A percentile compares a stretch with the other conserved stretches of the same genome.
Conservation (phyloP, 2,888 invertebrate species). For the Netelia melanura region DNA sequence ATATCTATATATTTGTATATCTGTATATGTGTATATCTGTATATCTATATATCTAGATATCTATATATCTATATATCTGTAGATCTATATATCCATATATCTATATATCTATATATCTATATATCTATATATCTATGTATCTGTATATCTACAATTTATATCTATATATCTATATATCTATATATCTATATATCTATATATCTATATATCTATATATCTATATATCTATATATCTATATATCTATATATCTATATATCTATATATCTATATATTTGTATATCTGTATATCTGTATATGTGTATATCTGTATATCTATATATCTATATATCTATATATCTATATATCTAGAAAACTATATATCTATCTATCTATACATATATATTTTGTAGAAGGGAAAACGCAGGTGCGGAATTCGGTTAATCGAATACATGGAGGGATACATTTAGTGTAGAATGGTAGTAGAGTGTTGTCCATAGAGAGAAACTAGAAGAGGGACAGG, state of each 20-base stretch:
- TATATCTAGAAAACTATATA: neutral
- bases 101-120: neutral
- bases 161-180: slow-evolving; percentile 16
- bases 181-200: too few relatives aligned
- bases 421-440: slow-evolving; percentile 60
- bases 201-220: too few relatives aligned
- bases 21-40: too few relatives aligned
- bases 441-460: slow-evolving; percentile 37
- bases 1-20: too few relatives aligned
- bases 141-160: neutral
- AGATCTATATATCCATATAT: neutral
- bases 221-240: too few relatives aligned
- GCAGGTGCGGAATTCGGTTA: slow-evolving; percentile 59
- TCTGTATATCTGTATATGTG: too few relatives aligned
- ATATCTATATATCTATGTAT: slow-evolving; percentile 4
- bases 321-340: neutral
- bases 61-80: slow-evolving; percentile 35
- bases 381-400: slow-evolving; percentile 29
- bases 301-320: too few relatives aligned
- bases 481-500: slow-evolving; percentile 1
- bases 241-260: too few relatives aligned
- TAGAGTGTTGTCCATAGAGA: slow-evolving; percentile 32
- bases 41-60: too few relatives aligned
- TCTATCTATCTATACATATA: slow-evolving; percentile 9
- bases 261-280: too few relatives aligned